These are phyloP conservation scores for Palaemon carinicauda DNA, from an alignment of 1,140 invertebrate species.

Conservation along the genomic window DNA sequence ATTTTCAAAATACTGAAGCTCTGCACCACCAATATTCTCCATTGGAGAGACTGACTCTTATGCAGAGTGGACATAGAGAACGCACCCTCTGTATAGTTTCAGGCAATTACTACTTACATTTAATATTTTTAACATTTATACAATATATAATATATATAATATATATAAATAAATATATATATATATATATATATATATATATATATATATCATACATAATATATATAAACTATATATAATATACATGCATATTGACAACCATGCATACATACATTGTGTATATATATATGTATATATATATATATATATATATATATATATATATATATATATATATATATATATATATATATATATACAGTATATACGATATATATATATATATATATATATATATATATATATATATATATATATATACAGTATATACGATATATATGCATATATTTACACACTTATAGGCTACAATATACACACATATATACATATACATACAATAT, in stretches of 20 bases:
- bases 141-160: conserved; percentile 2
- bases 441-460: too few relatives aligned
- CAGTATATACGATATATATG: too few relatives aligned
- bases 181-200: background rate
- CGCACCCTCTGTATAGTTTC: too few relatives aligned
- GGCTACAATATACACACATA: background rate
- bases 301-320: background rate
- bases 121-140: too few relatives aligned
- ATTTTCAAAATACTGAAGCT: too few relatives aligned
- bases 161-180: background rate
- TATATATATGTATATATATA: background rate
- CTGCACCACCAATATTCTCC: too few relatives aligned
- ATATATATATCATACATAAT: background rate
- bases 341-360: background rate
- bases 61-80: too few relatives aligned
- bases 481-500: background rate
- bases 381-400: background rate
- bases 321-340: background rate
- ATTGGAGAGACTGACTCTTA: too few relatives aligned
- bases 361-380: background rate
- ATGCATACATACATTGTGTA: background rate
- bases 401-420: background rate
- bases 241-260: too few relatives aligned
- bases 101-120: too few relatives aligned
- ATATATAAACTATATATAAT: background rate